Percentiles rank a stretch among this genome's conserved stretches.
Conservation (phyloP, 1,140 invertebrate genomes). For the Bilobella aurantiaca region DNA sequence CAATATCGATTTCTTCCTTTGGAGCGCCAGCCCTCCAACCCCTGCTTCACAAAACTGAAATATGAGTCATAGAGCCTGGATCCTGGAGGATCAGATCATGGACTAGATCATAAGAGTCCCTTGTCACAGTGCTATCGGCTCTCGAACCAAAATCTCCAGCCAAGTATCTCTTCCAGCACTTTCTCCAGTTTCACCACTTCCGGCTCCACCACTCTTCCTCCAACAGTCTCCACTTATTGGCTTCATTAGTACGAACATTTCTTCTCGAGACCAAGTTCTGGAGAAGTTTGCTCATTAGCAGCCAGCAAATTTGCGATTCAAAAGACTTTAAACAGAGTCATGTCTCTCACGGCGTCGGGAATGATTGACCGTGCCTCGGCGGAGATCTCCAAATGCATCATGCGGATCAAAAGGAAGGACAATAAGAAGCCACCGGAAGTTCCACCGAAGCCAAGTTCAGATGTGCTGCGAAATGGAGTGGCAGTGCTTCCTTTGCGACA, state of each 20-base stretch:
- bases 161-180: background rate
- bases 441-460: conserved; percentile 27
- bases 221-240: too few species aligned
- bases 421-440: conserved; percentile 31
- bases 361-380: conserved; percentile 34
- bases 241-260: background rate
- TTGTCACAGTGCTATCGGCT: background rate
- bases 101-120: conserved; percentile 6
- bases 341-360: conserved; percentile 25
- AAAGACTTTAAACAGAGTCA: background rate
- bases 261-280: too few species aligned
- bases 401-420: conserved; percentile 32
- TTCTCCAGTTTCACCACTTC: background rate
- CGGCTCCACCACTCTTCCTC: background rate
- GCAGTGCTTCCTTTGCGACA: conserved; percentile 22
- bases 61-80: background rate
- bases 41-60: background rate
- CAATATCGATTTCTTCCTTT: background rate
- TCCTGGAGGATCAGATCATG: background rate
- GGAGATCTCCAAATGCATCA: conserved; percentile 34
- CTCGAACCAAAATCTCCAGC: background rate
- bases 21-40: background rate
- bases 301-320: conserved; percentile 10
- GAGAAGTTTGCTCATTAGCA: too few species aligned
- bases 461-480: conserved; percentile 10